A percentile compares a stretch with the other conserved stretches of the same genome.
Conservation (phyloP, 2,113 vertebrate genomes). For the Edolisoma coerulescens region DNA sequence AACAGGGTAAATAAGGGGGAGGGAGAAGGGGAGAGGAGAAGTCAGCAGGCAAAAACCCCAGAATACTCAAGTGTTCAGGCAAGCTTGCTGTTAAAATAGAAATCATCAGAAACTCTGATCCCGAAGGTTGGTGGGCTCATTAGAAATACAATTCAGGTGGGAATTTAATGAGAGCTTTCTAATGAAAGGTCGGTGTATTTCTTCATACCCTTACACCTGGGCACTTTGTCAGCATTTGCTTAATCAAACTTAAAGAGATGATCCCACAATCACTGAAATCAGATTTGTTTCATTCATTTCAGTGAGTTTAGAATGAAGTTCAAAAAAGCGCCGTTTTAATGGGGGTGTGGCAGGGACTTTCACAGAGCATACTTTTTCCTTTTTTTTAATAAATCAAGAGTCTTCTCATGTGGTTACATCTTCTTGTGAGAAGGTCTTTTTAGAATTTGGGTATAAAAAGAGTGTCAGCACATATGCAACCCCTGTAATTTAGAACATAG, state of each 20-base stretch:
- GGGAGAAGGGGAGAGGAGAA: background rate
- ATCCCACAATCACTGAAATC: background rate
- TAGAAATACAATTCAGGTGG: background rate
- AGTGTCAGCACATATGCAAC: background rate
- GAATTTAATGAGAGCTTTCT: background rate
- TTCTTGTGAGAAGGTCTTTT: background rate
- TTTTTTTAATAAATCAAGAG: background rate
- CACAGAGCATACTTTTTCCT: background rate
- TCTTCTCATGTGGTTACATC: slow-evolving; percentile 28
- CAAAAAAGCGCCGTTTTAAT: background rate
- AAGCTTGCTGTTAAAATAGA: background rate
- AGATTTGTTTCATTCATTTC: background rate
- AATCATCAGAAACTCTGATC: background rate
- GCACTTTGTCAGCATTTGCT: background rate
- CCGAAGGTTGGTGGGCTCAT: background rate
- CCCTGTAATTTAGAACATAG: background rate
- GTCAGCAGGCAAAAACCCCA: background rate
- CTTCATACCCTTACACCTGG: background rate
- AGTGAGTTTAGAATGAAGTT: background rate
- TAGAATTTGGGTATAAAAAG: background rate
- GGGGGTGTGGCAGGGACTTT: background rate
- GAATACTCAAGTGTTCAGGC: background rate
- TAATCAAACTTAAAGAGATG: background rate
- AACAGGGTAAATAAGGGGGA: slow-evolving; percentile 15
- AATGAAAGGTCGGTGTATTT: background rate